Conservation (phyloP, 2,888 invertebrate genomes). For the Lydus trimaculatus region DNA sequence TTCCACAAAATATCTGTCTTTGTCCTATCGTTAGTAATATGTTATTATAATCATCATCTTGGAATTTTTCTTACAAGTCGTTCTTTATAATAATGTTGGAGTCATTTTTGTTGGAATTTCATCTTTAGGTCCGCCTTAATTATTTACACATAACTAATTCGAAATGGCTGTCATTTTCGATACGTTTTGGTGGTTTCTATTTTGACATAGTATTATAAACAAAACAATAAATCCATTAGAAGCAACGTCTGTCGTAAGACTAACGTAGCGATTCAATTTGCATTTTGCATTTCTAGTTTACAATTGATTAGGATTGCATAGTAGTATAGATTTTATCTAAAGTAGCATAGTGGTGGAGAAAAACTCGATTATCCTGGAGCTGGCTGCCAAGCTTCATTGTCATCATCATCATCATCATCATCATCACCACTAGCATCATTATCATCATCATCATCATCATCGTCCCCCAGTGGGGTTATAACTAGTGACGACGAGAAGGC, state of each 20-base stretch:
- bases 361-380: not conserved
- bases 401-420: not conserved
- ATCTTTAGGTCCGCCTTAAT: slow-evolving; percentile 4
- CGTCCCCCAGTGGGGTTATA: slow-evolving; percentile 12
- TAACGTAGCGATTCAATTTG: not conserved
- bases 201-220: not conserved
- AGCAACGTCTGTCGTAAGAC: not conserved
- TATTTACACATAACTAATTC: slow-evolving; percentile 25
- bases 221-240: not conserved
- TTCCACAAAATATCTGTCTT: not conserved
- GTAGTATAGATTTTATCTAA: slow-evolving; percentile 3
- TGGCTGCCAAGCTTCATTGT: too few species aligned
- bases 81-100: not conserved
- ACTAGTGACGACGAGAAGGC: slow-evolving; percentile 34
- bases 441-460: not conserved
- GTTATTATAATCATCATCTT: slow-evolving; percentile 5
- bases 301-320: not conserved
- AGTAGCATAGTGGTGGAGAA: not conserved
- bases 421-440: too few species aligned
- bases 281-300: not conserved
- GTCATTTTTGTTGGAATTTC: slow-evolving; percentile 3
- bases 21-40: not conserved
- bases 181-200: slow-evolving; percentile 5
- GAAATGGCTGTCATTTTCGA: slow-evolving; percentile 20
- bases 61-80: not conserved